phyloP scores from a whole-genome alignment of 1,140 invertebrate species.

The Eciton burchellii region DNA sequence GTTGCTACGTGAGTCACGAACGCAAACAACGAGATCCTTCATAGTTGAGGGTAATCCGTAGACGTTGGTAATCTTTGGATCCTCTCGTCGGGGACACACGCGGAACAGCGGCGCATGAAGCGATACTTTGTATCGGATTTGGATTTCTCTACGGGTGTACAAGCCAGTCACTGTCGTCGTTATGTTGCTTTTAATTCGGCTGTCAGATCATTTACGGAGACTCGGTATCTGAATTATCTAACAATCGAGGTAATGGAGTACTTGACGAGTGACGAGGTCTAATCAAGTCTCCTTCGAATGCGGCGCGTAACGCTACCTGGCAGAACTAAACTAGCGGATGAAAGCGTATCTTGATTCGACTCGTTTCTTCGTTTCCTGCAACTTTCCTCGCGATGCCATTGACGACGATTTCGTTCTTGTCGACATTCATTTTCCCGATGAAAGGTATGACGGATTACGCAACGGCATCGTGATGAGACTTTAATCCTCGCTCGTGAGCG shows the following conservation, averaged over 20 bases:
- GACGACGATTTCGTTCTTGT: slow-evolving; percentile 1
- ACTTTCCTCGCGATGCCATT: neutral
- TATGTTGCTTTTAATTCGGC: neutral
- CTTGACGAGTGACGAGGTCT: neutral
- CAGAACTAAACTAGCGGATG: slow-evolving; percentile 11
- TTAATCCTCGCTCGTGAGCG: neutral
- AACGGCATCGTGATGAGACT: slow-evolving; percentile 11
- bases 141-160: neutral
- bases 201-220: neutral
- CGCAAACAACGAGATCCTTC: slow-evolving; percentile 20
- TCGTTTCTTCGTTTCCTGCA: slow-evolving; percentile 3
- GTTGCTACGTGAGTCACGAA: slow-evolving; percentile 43
- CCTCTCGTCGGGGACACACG: neutral
- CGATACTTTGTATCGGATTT: neutral
- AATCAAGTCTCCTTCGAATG: neutral
- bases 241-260: neutral
- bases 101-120: neutral
- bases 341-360: neutral
- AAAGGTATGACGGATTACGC: slow-evolving; percentile 19
- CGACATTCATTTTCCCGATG: neutral
- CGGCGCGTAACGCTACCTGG: neutral
- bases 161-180: neutral
- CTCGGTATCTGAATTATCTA: neutral
- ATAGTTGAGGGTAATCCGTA: slow-evolving; percentile 12
- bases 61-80: neutral